Evolutionary conservation across 2,113 vertebrate species (phyloP).

Genomic region (Bungarus multicinctus): DNA sequence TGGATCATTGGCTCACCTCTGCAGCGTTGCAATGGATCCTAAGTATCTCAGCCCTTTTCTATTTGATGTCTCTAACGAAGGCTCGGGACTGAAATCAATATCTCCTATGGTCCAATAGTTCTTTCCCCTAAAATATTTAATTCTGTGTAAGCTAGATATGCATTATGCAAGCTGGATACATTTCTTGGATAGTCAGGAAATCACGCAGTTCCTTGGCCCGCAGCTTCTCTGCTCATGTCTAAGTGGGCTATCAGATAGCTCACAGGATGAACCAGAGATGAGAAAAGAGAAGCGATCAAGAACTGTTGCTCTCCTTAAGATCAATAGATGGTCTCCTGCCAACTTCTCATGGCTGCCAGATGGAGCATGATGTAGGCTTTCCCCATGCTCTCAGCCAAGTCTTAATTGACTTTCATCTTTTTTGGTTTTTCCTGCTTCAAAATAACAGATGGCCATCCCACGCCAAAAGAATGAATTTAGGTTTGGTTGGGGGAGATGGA

Average conservation of each 20-base stretch:
- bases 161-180: not conserved
- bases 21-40: not conserved
- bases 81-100: not conserved
- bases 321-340: not conserved
- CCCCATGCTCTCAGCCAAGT: not conserved
- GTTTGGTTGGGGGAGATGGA: not conserved
- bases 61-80: not conserved
- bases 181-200: not conserved
- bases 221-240: not conserved
- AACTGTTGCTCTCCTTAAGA: not conserved
- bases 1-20: not conserved
- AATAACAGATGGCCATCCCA: constrained; percentile 2
- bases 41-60: not conserved
- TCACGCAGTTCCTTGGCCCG: not conserved
- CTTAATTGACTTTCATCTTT: not conserved
- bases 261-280: not conserved
- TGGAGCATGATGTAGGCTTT: not conserved
- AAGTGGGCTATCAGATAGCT: not conserved
- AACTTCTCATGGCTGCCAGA: constrained; percentile 15
- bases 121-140: not conserved
- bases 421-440: not conserved
- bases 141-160: not conserved
- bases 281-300: not conserved
- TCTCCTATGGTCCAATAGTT: not conserved
- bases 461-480: not conserved